A percentile compares a stretch with the other conserved stretches of the same genome.
Conservation (phyloP, 2,888 invertebrate genomes). For the Halictus quadricinctus region DNA sequence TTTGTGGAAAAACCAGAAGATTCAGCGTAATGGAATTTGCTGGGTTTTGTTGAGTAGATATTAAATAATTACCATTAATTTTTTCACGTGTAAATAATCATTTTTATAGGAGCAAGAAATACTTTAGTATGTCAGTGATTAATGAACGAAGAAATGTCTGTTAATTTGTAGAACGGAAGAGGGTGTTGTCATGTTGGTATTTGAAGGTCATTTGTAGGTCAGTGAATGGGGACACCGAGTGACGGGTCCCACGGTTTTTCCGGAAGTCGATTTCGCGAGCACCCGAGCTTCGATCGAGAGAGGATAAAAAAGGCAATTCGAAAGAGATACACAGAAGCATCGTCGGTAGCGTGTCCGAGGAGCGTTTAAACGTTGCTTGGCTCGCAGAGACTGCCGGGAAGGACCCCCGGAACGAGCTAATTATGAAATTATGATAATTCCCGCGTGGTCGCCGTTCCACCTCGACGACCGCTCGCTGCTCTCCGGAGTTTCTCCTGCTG, state of each 20-base stretch:
- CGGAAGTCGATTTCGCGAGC: slow-evolving; percentile 7
- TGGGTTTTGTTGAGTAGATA: too few relatives aligned
- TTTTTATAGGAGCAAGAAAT: too few relatives aligned
- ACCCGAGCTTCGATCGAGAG: background rate
- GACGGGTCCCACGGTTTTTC: slow-evolving; percentile 27
- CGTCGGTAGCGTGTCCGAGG: slow-evolving; percentile 72
- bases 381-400: slow-evolving; percentile 69
- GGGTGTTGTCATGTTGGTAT: background rate
- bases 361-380: slow-evolving; percentile 71
- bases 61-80: too few relatives aligned
- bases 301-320: slow-evolving; percentile 7
- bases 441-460: slow-evolving; percentile 67
- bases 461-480: slow-evolving; percentile 56
- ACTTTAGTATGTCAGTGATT: too few relatives aligned
- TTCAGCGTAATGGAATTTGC: too few relatives aligned
- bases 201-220: background rate
- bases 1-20: too few relatives aligned
- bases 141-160: background rate
- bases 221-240: background rate
- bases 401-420: slow-evolving; percentile 78
- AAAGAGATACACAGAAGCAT: slow-evolving; percentile 49
- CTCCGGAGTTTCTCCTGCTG: slow-evolving; percentile 37
- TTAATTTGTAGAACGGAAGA: background rate
- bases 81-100: too few relatives aligned
- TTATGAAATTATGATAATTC: slow-evolving; percentile 81